Conservation (phyloP, 2,797 vertebrate species). For the Masticophis lateralis region DNA sequence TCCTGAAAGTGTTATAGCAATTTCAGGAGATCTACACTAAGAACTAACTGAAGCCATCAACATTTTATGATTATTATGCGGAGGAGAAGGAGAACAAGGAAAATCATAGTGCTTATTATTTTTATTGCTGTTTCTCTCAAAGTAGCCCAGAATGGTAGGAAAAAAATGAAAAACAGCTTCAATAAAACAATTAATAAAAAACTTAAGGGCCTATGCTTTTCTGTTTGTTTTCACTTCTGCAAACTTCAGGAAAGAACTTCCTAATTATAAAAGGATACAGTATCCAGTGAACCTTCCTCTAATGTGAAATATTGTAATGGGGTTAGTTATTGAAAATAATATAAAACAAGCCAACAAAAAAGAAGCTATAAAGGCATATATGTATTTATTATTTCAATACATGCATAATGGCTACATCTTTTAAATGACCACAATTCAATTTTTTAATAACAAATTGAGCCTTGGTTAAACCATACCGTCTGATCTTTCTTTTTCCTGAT, state of each 20-base stretch:
- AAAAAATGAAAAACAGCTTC: neutral
- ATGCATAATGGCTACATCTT: neutral
- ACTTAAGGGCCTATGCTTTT: neutral
- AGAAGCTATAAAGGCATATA: neutral
- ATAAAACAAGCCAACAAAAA: neutral
- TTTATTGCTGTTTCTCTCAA: neutral
- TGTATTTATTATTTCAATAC: neutral
- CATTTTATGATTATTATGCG: neutral
- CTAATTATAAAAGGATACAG: neutral
- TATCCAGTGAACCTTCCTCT: neutral
- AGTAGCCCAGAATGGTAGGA: neutral
- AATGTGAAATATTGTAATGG: neutral
- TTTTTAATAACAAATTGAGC: neutral
- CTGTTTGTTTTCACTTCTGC: neutral
- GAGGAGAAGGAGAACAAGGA: neutral
- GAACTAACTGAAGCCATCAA: neutral
- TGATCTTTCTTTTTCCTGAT: neutral
- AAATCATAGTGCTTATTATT: neutral
- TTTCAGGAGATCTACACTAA: neutral
- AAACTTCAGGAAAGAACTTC: neutral
- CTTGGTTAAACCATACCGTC: neutral
- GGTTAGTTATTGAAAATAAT: neutral
- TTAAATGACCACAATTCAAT: neutral
- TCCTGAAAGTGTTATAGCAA: neutral
- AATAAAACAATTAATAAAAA: neutral